These are phyloP conservation scores for Pelodiscus sinensis DNA, from an alignment of 2,113 vertebrate species.

Conservation along the genomic window DNA sequence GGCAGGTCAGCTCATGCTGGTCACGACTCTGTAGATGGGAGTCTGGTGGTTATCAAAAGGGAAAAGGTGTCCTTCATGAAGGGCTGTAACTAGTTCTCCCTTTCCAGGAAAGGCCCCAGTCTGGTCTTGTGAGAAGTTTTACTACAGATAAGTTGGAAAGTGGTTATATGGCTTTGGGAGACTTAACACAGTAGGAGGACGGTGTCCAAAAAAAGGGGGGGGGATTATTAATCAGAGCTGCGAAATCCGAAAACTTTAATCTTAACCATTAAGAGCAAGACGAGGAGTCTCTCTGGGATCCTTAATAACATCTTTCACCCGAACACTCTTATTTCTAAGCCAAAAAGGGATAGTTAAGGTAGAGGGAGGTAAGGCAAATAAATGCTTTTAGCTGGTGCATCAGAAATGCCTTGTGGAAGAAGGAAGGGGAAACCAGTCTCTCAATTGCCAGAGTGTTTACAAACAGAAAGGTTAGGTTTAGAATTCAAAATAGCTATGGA, in stretches of 20 bases:
- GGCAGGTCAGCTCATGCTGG: background rate
- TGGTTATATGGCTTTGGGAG: background rate
- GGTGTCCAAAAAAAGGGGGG: background rate
- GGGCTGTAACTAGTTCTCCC: background rate
- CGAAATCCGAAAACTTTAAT: background rate
- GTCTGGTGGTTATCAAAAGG: background rate
- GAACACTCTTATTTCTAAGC: background rate
- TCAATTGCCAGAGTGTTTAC: constrained; percentile 14
- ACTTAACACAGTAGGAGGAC: background rate
- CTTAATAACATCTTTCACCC: background rate
- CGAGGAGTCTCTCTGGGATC: background rate
- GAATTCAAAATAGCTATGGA: constrained; percentile 59
- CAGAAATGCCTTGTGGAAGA: background rate
- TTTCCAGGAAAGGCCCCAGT: background rate
- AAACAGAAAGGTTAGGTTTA: constrained; percentile 41
- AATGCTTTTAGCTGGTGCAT: background rate
- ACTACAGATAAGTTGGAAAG: background rate
- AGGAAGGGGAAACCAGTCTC: constrained; percentile 5
- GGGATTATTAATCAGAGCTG: background rate
- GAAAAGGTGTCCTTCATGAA: background rate
- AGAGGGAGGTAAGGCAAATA: constrained; percentile 9
- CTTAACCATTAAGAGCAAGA: background rate
- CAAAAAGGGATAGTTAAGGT: background rate
- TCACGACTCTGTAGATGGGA: background rate
- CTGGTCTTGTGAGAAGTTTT: background rate